Evolutionary conservation across 2,888 invertebrate genomes (phyloP).

Genomic region (Oligia strigilis): DNA sequence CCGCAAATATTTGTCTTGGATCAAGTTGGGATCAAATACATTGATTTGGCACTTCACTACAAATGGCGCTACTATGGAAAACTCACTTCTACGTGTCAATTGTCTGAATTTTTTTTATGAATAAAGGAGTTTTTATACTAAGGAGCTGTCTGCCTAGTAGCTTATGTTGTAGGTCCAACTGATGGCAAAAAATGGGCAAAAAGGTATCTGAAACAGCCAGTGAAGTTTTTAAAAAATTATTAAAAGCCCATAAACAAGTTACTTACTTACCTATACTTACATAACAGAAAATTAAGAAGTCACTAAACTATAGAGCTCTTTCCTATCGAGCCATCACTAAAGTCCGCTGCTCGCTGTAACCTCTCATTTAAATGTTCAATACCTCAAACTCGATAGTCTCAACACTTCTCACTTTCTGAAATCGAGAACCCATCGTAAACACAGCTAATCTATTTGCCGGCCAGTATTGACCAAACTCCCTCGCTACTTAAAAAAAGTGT

Average conservation of each 20-base stretch:
- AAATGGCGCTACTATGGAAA: slow-evolving; percentile 41
- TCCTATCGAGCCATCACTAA: not conserved
- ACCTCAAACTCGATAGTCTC: not conserved
- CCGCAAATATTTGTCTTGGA: slow-evolving; percentile 79
- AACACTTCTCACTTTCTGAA: not conserved
- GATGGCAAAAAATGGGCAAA: too few relatives aligned
- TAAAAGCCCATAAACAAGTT: not conserved
- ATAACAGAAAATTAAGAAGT: not conserved
- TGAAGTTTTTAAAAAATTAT: not conserved
- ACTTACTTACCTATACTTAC: too few relatives aligned
- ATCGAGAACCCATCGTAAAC: slow-evolving; percentile 70
- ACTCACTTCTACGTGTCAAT: slow-evolving; percentile 27
- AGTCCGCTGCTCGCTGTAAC: not conserved
- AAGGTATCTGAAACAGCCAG: not conserved
- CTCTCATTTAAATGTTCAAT: not conserved
- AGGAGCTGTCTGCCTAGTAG: not conserved
- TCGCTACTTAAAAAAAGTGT: slow-evolving; percentile 77
- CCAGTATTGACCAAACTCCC: slow-evolving; percentile 77
- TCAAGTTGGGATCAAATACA: slow-evolving; percentile 78
- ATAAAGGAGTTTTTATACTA: not conserved
- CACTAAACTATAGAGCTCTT: not conserved
- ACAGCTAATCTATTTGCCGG: slow-evolving; percentile 77
- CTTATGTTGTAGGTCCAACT: not conserved
- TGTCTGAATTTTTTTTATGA: not conserved
- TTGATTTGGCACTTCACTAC: slow-evolving; percentile 74